Evolutionary conservation across 2,113 vertebrate species (phyloP), one percentile per base, ranked within the genome.

Genomic region (Mola mola): DNA sequence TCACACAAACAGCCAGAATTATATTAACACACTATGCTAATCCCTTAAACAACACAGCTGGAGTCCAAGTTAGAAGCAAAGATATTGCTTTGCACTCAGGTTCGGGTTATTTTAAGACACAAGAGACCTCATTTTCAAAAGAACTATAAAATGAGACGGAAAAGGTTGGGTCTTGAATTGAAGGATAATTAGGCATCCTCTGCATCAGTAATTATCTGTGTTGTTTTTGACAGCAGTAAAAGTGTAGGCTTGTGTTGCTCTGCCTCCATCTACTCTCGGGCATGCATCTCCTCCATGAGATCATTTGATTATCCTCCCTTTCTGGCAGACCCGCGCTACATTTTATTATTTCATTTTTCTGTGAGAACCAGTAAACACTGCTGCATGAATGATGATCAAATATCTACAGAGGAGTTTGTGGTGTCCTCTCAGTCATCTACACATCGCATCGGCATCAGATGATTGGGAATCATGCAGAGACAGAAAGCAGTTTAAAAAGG

Each of bases 31-130:
- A 47, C 58, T 71, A 66, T 65, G 74, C 36, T 68, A 84, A 88
- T 70, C 58, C 51, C 62, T 66, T 73, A 40, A 77, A 66, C 62
- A 38, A 28, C 77, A 10, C 75, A 77, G 81, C 65, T 75, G 79
- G 77, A 79, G 71, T 68, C 59, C 66, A 67, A 65, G 57, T 64
- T 24, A 64, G 38, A 28, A 33, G 17, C n/a, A 75, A 65, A 63
- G 58, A 66, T 57, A 66, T 72, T 46, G 43, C 25, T 65, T 58
- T 49, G 75, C 73, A n/a, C n/a, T n/a, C n/a, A 66, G 72, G 63
- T 83, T 74, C 64, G 41, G 78, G 73, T 77, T 87, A 83, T 83
- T 85, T 85, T 83, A 49, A 85, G 71, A 77, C 65, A 76, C 49
- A 50, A 78, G 66, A 85, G 58, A 57, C 38, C 50, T 71, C 8